phyloP scores from a whole-genome alignment of 2,797 vertebrate species.

The Ambastaia sidthimunki region DNA sequence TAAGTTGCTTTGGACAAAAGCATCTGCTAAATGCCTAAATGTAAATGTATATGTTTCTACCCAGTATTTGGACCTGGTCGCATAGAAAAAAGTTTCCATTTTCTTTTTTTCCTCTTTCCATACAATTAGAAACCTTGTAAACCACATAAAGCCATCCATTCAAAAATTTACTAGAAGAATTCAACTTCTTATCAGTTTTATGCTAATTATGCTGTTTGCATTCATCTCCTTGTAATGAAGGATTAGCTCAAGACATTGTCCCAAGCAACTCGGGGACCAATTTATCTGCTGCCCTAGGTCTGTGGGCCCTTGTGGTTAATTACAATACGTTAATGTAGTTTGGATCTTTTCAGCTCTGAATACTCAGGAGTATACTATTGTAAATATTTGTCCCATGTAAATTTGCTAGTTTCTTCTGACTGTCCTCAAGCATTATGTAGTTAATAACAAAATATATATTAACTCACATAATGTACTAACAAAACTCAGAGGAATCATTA shows the following conservation, averaged over 20 bases:
- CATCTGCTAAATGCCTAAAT: too few relatives aligned
- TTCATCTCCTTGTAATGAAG: constrained; percentile 88
- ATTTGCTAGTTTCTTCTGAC: constrained; percentile 67
- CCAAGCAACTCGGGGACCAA: constrained; percentile 84
- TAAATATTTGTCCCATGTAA: constrained; percentile 85
- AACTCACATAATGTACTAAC: constrained; percentile 50
- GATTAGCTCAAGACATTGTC: constrained; percentile 84
- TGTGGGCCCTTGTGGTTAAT: constrained; percentile 82
- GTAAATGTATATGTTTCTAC: too few relatives aligned
- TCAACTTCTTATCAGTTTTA: constrained; percentile 77
- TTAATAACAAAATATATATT: constrained; percentile 77
- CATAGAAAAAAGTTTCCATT: neutral
- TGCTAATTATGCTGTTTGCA: constrained; percentile 85
- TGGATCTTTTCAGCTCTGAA: constrained; percentile 80
- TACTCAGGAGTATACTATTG: constrained; percentile 80
- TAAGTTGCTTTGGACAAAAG: too few relatives aligned
- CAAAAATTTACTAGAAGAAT: constrained; percentile 82
- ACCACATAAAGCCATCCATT: constrained; percentile 70
- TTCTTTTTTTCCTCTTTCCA: constrained; percentile 62
- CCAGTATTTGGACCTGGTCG: too few relatives aligned
- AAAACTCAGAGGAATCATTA: constrained; percentile 69
- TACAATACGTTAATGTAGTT: constrained; percentile 87
- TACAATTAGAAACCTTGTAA: constrained; percentile 76
- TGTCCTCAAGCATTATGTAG: constrained; percentile 74
- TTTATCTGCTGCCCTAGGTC: constrained; percentile 82